Percentiles rank a stretch among this genome's conserved stretches.
phyloP scores from a whole-genome alignment of 2,797 vertebrate species.

The Xenops minutus region DNA sequence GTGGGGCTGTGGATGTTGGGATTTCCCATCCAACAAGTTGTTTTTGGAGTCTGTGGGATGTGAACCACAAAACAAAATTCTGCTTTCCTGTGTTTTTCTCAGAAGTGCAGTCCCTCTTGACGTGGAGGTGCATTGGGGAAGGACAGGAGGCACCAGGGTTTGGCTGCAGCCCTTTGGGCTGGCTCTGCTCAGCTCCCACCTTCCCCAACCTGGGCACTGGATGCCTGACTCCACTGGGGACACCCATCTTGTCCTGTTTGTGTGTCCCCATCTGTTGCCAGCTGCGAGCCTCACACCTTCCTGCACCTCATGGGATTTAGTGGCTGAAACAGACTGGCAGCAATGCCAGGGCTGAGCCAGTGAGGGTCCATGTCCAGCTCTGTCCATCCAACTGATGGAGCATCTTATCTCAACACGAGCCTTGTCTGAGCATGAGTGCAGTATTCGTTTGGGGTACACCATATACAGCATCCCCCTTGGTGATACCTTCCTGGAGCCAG shows the following conservation, averaged over 20 bases:
- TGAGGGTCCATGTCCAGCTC: background rate
- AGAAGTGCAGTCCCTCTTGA: fast-evolving
- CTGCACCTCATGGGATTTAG: background rate
- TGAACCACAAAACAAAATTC: background rate
- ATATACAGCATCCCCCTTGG: fast-evolving
- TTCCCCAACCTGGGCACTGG: background rate
- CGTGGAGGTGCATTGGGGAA: fast-evolving
- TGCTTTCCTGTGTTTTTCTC: background rate
- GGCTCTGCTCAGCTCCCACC: background rate
- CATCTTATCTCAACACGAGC: fast-evolving
- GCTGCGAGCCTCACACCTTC: background rate
- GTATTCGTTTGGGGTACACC: background rate
- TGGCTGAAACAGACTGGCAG: background rate
- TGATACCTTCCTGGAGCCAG: fast-evolving
- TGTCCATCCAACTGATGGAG: background rate
- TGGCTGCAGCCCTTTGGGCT: background rate
- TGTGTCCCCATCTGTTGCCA: fast-evolving
- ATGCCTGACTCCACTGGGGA: background rate
- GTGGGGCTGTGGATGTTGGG: fast-evolving
- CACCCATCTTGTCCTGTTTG: fast-evolving
- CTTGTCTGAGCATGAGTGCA: background rate
- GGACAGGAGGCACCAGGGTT: background rate
- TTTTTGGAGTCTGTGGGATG: background rate
- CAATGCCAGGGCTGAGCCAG: fast-evolving
- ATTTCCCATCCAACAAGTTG: background rate